Evolutionary conservation across 2,797 vertebrate genomes (phyloP), one percentile per base, ranked within the genome.

Genomic region (Mormyrus hasselquistii): DNA sequence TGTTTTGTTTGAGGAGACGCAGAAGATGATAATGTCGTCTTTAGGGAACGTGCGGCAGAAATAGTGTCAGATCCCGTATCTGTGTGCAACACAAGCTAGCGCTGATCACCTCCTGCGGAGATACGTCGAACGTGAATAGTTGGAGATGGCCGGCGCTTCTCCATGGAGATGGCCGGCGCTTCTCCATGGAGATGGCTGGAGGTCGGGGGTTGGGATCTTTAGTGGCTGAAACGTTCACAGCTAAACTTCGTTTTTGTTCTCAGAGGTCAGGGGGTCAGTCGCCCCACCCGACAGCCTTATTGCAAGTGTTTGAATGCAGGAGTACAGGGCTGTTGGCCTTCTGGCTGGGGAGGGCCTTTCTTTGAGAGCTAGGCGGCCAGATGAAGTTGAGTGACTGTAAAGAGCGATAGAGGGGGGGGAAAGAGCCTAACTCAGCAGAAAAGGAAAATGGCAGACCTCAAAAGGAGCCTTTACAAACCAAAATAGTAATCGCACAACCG

Each of bases 251-350:
- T 57, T 89, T 87, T 88, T 88, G 50, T 90, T 90, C 89, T 38
- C 49, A 4, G 86, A 91, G 94, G 94, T 93, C 90, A 93, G 90
- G 92, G 94, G 83, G 94, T 95, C 93, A 94, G 94, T 92, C 92
- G 91, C 93, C 93, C 92, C 90, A 44, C 76, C 91, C 34, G 12
- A 29, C 69, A 73, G 65, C 90, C 88, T 44, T 79, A 92, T 95
- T 95, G 95, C 95, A 92, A 89, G 91, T 93, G 95, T 95, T 94
- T 93, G 93, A 93, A 95, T 95, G 88, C 14, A 91, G 92, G 52
- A 93, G 93, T 93, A 86, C 93, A 88, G 94, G 93, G 92, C 94
- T 92, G 25, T 29, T 86, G 12, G 25, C 47, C 82, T 84, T 25
- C 82, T 44, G 41, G 82, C 82, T 44, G 47, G 9, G 41, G 19